phyloP scores from a whole-genome alignment of 2,888 invertebrate species.

The Sesia bembeciformis region DNA sequence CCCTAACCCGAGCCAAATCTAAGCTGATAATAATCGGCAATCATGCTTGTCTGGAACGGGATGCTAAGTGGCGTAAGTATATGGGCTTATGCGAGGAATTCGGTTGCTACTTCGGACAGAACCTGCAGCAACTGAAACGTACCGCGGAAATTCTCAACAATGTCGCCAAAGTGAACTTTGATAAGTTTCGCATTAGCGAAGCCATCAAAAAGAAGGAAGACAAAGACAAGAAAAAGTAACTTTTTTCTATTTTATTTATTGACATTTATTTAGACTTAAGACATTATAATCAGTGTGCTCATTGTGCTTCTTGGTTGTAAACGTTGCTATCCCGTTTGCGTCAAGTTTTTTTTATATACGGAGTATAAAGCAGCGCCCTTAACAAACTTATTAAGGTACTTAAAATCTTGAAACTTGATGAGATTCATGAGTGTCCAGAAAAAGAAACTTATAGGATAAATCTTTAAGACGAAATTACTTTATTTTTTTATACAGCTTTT shows the following conservation, averaged over 20 bases:
- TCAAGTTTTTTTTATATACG: no score
- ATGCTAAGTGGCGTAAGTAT: constrained; percentile 42
- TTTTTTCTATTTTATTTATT: not conserved
- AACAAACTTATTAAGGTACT: no score
- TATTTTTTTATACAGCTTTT: no score
- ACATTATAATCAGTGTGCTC: no score
- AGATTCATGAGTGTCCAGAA: no score
- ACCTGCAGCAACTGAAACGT: constrained; percentile 32
- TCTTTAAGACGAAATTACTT: no score
- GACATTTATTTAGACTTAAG: no score
- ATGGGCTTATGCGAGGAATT: constrained; percentile 39
- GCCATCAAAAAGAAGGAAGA: constrained; percentile 12
- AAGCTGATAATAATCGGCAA: constrained; percentile 77
- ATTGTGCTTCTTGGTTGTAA: no score
- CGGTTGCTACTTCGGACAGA: constrained; percentile 42
- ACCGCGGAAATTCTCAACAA: constrained; percentile 23
- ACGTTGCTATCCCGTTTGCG: no score
- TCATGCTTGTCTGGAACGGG: constrained; percentile 49
- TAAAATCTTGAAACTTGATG: no score
- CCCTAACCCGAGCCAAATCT: constrained; percentile 81
- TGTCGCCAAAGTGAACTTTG: constrained; percentile 27
- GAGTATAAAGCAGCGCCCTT: no score
- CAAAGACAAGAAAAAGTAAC: constrained; percentile 3
- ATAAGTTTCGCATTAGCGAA: constrained; percentile 23
- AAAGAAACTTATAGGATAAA: no score